Base-by-base conservation (phyloP, 1,140 invertebrate genomes). In the Atta colombica region DNA sequence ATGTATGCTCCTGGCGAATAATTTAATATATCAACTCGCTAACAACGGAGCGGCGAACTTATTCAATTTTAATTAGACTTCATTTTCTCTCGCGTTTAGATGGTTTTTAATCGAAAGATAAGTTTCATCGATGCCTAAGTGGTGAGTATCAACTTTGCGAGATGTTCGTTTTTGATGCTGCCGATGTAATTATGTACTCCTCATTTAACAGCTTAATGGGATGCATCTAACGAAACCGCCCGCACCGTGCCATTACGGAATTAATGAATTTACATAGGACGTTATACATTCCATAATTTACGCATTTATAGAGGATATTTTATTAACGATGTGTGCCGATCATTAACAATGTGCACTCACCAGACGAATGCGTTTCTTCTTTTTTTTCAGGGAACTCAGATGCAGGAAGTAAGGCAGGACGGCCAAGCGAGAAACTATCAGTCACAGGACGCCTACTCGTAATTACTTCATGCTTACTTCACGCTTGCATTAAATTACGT, bases 321-420 rank as follows among this genome's bases (percentile, higher is more conserved):
- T 61, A 74, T 61, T 75, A 84, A 84, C 39, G 12, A 61, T 16
- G 35, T 31, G 49, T 49, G 78, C 66, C 25, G 18, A 69, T 81
- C 49, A 49, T 63, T 69, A 63, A 84, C 91, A 86, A 90, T 87
- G 87, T 81, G 86, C 88, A 84, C 90, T 92, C 28, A 78, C n/a
- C 55, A 6, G 65, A 53, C 61, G n/a, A 69, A 84, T 85, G 35
- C 31, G 39, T 71, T 69, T 68, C 0, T 21, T 68, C 58, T 77
- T 91, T 77, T 87, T 85, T 85, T 75, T 3, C 89, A 95, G 94
- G 93, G 91, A 78, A 90, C 78, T 91, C 92, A 92, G 65, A 90
- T 92, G 87, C 94, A 94, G 88, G 94, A 95, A 80, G 82, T 75
- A 75, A 92, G 93, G 85, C 92, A 92, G 77, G 94, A 95, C 58